Evolutionary conservation across 1,140 invertebrate genomes (phyloP).

Genomic region (Ceratosolen solmsi): DNA sequence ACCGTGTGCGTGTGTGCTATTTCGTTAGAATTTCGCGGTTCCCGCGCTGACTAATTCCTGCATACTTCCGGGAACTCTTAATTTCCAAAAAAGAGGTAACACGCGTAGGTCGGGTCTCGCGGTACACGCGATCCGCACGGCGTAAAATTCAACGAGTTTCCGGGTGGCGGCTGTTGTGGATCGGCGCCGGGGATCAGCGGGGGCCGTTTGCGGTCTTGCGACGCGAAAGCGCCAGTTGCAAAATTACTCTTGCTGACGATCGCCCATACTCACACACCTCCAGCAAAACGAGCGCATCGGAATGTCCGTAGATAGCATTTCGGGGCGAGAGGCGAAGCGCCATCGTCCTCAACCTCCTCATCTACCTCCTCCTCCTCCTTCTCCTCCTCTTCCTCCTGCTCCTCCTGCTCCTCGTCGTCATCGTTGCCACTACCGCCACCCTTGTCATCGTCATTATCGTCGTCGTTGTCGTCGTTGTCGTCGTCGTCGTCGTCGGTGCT

Average conservation of each 20-base stretch:
- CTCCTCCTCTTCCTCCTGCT: background rate
- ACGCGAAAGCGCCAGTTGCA: conserved; percentile 1
- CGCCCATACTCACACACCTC: background rate
- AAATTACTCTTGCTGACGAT: conserved; percentile 18
- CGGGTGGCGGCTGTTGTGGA: background rate
- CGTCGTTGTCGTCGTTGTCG: background rate
- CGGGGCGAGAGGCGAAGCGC: too few relatives aligned
- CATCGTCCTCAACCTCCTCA: too few relatives aligned
- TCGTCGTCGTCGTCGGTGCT: background rate
- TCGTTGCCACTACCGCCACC: too few relatives aligned
- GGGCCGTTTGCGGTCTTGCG: background rate
- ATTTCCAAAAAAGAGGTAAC: conserved; percentile 34
- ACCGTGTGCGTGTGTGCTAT: background rate
- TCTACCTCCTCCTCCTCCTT: background rate
- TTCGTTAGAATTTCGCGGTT: conserved; percentile 18
- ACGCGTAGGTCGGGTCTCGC: background rate
- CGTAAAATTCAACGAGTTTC: conserved; percentile 43
- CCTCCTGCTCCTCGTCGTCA: too few relatives aligned
- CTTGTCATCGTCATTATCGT: background rate
- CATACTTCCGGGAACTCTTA: conserved; percentile 45
- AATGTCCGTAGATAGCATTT: conserved; percentile 17
- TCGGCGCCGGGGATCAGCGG: too few relatives aligned
- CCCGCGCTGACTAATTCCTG: conserved; percentile 39
- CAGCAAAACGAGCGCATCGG: background rate
- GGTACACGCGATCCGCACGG: background rate